phyloP scores from a whole-genome alignment of 2,113 vertebrate genomes.

The Empidonax traillii region DNA sequence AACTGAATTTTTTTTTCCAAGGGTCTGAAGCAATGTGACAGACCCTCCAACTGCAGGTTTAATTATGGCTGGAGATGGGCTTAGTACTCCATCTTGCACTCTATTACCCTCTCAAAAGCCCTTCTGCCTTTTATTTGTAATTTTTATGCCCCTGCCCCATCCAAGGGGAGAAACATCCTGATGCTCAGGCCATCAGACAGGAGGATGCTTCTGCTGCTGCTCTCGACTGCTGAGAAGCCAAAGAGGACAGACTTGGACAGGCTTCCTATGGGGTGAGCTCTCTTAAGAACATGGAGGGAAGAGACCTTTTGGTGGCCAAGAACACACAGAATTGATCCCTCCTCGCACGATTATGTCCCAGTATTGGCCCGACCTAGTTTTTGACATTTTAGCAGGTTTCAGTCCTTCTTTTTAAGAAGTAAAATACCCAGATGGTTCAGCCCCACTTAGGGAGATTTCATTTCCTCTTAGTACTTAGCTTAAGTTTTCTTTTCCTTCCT shows the following conservation, averaged over 20 bases:
- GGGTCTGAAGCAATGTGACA: constrained; percentile 70
- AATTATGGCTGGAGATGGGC: constrained; percentile 58
- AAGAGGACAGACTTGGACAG: neutral
- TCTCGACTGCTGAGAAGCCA: neutral
- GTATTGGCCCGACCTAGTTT: neutral
- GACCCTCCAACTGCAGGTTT: constrained; percentile 65
- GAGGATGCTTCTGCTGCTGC: neutral
- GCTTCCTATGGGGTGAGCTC: neutral
- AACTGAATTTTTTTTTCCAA: constrained; percentile 59
- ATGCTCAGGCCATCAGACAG: neutral
- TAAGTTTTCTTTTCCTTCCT: neutral
- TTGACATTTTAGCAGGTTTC: neutral
- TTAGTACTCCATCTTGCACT: constrained; percentile 50
- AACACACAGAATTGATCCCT: neutral
- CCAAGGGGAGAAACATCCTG: neutral
- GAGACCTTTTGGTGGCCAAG: neutral
- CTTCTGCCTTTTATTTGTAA: constrained; percentile 51
- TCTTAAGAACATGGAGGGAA: neutral
- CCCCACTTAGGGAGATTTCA: neutral
- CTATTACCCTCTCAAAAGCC: constrained; percentile 49
- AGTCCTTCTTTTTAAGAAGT: neutral
- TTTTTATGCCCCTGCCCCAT: constrained; percentile 22
- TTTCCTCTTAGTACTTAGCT: neutral
- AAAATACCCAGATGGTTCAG: neutral
- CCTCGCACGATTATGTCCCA: neutral